phyloP scores from a whole-genome alignment of 2,888 invertebrate species.

The Acanthococcus lagerstroemiae region DNA sequence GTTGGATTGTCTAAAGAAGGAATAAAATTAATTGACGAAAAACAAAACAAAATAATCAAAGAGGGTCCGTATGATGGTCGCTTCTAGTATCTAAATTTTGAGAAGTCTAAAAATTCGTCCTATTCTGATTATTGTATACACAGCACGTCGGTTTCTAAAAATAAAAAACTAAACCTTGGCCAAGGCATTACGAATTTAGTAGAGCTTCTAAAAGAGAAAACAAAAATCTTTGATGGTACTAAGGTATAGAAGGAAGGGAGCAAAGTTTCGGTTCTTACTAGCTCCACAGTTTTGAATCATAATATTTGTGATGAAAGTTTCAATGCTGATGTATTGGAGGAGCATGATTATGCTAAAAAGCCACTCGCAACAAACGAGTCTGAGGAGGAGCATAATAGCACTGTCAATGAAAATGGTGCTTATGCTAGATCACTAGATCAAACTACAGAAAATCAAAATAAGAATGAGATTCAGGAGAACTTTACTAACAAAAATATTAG shows the following conservation, averaged over 20 bases:
- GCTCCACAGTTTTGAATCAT: not conserved
- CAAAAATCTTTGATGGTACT: too few species aligned
- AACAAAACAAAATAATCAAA: not conserved
- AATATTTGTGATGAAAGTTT: constrained; percentile 2
- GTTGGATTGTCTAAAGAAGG: not conserved
- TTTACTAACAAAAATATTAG: not conserved
- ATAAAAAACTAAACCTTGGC: not conserved
- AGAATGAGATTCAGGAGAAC: not conserved
- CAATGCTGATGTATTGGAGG: constrained; percentile 5
- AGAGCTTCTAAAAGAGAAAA: not conserved
- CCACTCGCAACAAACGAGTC: constrained; percentile 4
- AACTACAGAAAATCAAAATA: not conserved
- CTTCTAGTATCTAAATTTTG: not conserved
- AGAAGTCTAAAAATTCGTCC: too few species aligned
- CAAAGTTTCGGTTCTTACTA: not conserved
- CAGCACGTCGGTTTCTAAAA: too few species aligned
- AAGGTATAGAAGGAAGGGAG: not conserved
- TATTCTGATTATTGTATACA: too few species aligned
- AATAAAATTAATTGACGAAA: not conserved
- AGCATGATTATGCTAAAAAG: constrained; percentile 10
- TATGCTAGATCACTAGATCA: too few species aligned
- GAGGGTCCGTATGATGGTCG: not conserved
- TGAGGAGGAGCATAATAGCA: constrained; percentile 2
- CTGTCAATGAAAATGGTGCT: not conserved
- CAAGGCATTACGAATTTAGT: not conserved